Base-by-base conservation (phyloP, 2,113 vertebrate species). In the Nematolebias whitei region DNA sequence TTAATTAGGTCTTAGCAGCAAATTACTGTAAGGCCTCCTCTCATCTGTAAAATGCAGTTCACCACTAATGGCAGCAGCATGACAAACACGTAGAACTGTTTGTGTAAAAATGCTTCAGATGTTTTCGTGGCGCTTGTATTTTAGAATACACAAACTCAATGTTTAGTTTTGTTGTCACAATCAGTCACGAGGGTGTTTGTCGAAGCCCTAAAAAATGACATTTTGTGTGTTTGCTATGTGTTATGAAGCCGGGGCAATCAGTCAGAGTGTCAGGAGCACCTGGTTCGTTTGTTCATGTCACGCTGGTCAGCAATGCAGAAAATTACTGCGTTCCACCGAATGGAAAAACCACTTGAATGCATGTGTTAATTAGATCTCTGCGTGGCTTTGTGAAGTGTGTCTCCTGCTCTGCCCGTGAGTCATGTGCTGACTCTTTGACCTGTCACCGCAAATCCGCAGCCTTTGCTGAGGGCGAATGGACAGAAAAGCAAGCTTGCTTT, bases 361-460 rank as follows among this genome's bases (percentile, higher is more conserved):
- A 41, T 85, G 73, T 63, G 76, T 85, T 90, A 60, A 92, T 91
- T 90, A 80, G 75, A 57, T 76, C 74, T 47, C 69, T 39, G 3
- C 71, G 49, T 85, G 84, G 75, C 64, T 81, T 78, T 76, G 67
- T 76, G 60, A 56, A 79, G 85, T 76, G 82, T 59, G 76, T 79
- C 66, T 71, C 61, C 75, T 78, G 70, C 65, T 66, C 87, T 85
- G 74, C 68, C 78, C 49, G 61, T 85, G 83, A 80, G 79, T 90
- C 76, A 84, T 92, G 88, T 85, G 66, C 85, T 83, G 76, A 89
- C 87, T 89, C 86, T 89, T 91, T 87, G 64, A 83, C 92, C 84
- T 86, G 82, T 82, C 74, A 79, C 43, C 58, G 19, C 50, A 82
- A 87, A 84, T 78, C 64, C 41, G 67, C 12, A 54, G 63, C 65